A percentile compares a stretch with the other conserved stretches of the same genome.
phyloP scores from a whole-genome alignment of 1,140 invertebrate species.

The Macrostomum lignano region DNA sequence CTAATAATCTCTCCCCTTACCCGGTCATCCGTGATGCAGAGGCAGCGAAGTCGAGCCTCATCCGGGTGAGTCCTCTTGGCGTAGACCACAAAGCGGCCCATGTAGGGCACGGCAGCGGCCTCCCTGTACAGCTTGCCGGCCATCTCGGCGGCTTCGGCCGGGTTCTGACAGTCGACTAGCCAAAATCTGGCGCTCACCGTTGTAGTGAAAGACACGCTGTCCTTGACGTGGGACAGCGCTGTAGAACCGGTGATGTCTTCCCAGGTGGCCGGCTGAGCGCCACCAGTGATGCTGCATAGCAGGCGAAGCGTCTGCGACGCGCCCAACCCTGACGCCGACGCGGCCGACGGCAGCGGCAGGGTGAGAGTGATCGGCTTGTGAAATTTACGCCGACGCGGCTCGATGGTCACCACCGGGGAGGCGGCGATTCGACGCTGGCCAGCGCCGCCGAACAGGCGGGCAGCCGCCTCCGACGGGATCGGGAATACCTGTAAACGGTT shows the following conservation, averaged over 20 bases:
- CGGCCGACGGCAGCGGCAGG: constrained; percentile 67
- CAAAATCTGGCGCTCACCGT: constrained; percentile 66
- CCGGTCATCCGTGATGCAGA: constrained; percentile 96
- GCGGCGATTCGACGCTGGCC: constrained; percentile 81
- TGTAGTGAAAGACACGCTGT: constrained; percentile 93
- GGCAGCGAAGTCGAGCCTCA: constrained; percentile 35
- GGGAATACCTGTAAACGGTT: too few species aligned
- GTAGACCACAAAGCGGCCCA: constrained; percentile 92
- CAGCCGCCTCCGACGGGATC: constrained; percentile 66
- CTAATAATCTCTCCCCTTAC: too few species aligned
- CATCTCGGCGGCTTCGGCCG: constrained; percentile 83
- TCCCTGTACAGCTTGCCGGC: constrained; percentile 88
- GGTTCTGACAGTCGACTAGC: constrained; percentile 90
- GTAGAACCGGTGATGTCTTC: constrained; percentile 95
- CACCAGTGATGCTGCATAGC: constrained; percentile 31
- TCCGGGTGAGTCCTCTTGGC: constrained; percentile 51
- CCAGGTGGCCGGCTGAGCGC: constrained; percentile 78
- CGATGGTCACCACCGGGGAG: constrained; percentile 79
- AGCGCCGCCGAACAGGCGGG: constrained; percentile 70
- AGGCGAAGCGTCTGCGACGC: constrained; percentile 3
- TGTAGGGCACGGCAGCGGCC: constrained; percentile 87
- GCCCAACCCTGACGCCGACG: constrained; percentile 26
- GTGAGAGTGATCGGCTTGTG: constrained; percentile 83
- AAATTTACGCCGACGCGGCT: constrained; percentile 72
- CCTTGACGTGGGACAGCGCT: constrained; percentile 86